Evolutionary conservation across 2,113 vertebrate genomes (phyloP).

Genomic region (Pelecanus crispus): DNA sequence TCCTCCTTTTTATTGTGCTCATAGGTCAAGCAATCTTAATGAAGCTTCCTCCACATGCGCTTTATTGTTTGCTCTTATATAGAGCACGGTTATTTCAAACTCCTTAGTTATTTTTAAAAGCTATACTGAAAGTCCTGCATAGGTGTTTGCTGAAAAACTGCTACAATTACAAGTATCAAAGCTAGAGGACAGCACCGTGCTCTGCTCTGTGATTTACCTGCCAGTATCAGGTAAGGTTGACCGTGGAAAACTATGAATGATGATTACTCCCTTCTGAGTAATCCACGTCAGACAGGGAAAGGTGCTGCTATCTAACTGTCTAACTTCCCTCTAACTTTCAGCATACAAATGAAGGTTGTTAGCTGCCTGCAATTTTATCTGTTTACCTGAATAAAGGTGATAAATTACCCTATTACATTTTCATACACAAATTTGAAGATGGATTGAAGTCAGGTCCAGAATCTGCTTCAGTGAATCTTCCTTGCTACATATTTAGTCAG

Average conservation of each 20-base stretch:
- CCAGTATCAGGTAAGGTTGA: neutral
- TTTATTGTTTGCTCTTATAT: neutral
- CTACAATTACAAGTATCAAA: neutral
- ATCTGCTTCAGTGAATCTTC: neutral
- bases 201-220: neutral
- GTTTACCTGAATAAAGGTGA: constrained; percentile 24
- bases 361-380: neutral
- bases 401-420: constrained; percentile 20
- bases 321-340: neutral
- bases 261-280: neutral
- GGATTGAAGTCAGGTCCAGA: constrained; percentile 28
- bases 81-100: neutral
- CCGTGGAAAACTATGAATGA: neutral
- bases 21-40: constrained; percentile 33
- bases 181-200: neutral
- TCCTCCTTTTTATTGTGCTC: constrained; percentile 29
- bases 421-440: constrained; percentile 1
- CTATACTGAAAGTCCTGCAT: neutral
- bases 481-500: neutral
- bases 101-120: constrained; percentile 14
- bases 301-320: neutral
- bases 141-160: neutral
- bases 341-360: neutral
- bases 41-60: neutral
- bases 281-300: neutral